These are phyloP conservation scores for Cavia porcellus DNA, from an alignment of 2,113 vertebrate genomes.

Conservation along the genomic window DNA sequence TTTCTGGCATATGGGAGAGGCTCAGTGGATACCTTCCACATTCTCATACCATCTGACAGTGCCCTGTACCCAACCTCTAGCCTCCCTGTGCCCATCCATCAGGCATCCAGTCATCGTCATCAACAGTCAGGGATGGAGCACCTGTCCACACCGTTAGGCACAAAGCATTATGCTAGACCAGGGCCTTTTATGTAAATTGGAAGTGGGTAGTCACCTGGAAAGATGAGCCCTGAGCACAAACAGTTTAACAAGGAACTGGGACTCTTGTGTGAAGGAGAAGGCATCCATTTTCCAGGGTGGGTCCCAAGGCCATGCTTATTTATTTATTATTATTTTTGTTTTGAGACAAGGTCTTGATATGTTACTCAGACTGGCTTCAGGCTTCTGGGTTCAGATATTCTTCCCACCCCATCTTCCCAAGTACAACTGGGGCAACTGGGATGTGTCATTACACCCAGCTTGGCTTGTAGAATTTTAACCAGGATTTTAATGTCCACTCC, in stretches of 20 bases:
- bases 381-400: neutral
- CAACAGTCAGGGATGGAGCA: neutral
- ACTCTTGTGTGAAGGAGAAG: conserved; percentile 1
- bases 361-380: neutral
- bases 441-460: neutral
- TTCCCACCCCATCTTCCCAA: neutral
- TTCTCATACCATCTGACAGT: neutral
- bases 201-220: neutral
- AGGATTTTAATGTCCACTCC: neutral
- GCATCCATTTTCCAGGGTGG: neutral
- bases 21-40: fast-evolving
- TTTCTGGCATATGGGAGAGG: neutral
- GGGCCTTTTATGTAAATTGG: neutral
- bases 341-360: neutral
- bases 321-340: neutral
- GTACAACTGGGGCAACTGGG: neutral
- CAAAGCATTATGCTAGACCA: neutral
- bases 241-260: neutral
- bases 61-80: neutral
- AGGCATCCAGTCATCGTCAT: neutral
- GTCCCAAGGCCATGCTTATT: neutral
- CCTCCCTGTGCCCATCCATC: neutral
- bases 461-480: neutral
- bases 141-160: neutral
- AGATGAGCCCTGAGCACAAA: neutral